Evolutionary conservation across 1,140 invertebrate genomes (phyloP), one percentile per base, ranked within the genome.

Genomic region (Helicoverpa armigera): DNA sequence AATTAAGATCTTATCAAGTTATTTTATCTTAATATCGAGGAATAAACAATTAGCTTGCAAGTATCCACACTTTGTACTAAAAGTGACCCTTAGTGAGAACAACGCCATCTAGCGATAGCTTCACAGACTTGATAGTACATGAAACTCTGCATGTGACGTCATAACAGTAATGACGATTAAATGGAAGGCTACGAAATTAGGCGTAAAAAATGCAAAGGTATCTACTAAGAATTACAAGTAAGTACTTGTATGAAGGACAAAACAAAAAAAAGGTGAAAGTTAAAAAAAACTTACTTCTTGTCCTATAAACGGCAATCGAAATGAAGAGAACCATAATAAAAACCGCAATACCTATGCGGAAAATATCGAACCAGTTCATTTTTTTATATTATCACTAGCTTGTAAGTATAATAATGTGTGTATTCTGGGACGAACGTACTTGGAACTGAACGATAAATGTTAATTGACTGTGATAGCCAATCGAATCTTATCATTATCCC

Each of bases 401-500:
- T 60, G 11, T 12, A 16, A 58, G n/a, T 9, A 14, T 23, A 3
- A 31, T 7, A 43, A 58, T 43, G 65, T 50, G 50, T 69, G 16
- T 50, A 69, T 16, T 16, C 16, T 13, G n/a, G 43, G 50, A 18
- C 18, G 9, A 50, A 50, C 65, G 43, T 0, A 61, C 11, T 29
- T 11, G 50, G 43, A 69, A 69, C 16, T 69, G 50, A 69, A 50
- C 43, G 43, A 69, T 50, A 23, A 50, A 16, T 18, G 16, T 11
- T 18, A 50, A 69, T 69, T 50, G 50, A 67, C 35, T 10, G 10
- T 69, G 65, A 69, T 69, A 69, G 13, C 14, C 12, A 5, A 3
- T 10, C 2, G 50, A 69, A 69, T 69, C 65, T 69, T 69, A 69
- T 69, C 65, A 69, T 50, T 50, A 18, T 50, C 65, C 16, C 50